A percentile compares a stretch with the other conserved stretches of the same genome.
Conservation (phyloP, 1,140 invertebrate genomes). For the Melanaphis sacchari region DNA sequence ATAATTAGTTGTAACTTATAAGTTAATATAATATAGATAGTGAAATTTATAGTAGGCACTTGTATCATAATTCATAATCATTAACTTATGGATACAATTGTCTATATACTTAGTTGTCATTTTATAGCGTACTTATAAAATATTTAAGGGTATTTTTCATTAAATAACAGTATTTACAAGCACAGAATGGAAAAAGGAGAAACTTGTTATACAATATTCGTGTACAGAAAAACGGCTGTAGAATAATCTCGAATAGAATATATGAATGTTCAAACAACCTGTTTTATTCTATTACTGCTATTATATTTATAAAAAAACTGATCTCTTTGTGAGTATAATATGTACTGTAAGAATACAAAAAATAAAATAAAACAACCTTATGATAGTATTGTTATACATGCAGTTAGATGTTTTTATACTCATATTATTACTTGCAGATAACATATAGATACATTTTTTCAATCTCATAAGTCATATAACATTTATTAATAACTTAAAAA, state of each 20-base stretch:
- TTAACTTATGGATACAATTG: too few relatives aligned
- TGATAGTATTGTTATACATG: background rate
- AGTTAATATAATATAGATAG: too few relatives aligned
- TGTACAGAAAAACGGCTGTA: background rate
- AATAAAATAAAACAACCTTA: background rate
- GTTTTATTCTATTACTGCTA: background rate
- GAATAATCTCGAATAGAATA: background rate
- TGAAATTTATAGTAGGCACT: too few relatives aligned
- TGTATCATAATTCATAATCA: too few relatives aligned
- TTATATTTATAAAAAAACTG: background rate
- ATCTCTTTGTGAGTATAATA: background rate
- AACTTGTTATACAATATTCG: background rate
- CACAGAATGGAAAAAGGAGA: background rate
- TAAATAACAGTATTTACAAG: background rate
- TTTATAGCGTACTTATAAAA: too few relatives aligned
- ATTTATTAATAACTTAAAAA: too few relatives aligned
- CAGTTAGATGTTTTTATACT: background rate
- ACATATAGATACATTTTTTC: background rate
- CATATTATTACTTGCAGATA: background rate
- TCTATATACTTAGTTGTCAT: too few relatives aligned
- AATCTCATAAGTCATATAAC: background rate
- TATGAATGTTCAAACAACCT: background rate
- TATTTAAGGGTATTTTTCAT: too few relatives aligned
- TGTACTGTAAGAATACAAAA: background rate
- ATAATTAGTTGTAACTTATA: too few relatives aligned